phyloP scores from a whole-genome alignment of 1,140 invertebrate species.

The Pogonomyrmex barbatus region DNA sequence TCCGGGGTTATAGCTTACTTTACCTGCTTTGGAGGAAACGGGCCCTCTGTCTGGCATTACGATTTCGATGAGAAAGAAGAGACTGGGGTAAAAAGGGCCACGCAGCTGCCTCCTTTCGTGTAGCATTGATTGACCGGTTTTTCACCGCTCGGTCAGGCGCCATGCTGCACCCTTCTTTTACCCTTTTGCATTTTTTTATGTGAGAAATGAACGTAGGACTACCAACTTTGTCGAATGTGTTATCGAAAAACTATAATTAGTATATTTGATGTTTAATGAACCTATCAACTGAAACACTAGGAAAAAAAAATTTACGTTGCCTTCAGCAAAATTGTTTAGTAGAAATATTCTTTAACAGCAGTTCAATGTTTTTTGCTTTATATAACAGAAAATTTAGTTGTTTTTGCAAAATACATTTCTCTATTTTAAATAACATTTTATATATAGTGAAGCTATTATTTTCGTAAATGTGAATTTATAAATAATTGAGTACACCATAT shows the following conservation, averaged over 20 bases:
- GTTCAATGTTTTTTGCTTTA: too few relatives aligned
- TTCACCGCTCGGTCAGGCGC: background rate
- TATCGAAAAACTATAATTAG: background rate
- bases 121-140: slow-evolving; percentile 54
- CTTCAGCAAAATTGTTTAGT: too few relatives aligned
- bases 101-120: slow-evolving; percentile 45
- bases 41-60: background rate
- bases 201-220: background rate
- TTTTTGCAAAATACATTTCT: too few relatives aligned
- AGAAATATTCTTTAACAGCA: too few relatives aligned
- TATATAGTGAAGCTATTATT: too few relatives aligned
- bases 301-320: too few relatives aligned
- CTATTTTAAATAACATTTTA: too few relatives aligned
- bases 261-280: background rate
- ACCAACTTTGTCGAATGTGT: background rate
- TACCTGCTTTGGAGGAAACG: slow-evolving; percentile 50
- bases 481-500: too few relatives aligned
- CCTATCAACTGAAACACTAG: too few relatives aligned
- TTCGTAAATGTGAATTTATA: too few relatives aligned
- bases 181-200: slow-evolving; percentile 16
- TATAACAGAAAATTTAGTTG: too few relatives aligned
- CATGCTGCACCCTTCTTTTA: slow-evolving; percentile 61
- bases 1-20: slow-evolving; percentile 60
- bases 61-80: background rate
- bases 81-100: slow-evolving; percentile 23